Base-by-base conservation (phyloP, 2,888 invertebrate genomes). In the Orthosia cruda region DNA sequence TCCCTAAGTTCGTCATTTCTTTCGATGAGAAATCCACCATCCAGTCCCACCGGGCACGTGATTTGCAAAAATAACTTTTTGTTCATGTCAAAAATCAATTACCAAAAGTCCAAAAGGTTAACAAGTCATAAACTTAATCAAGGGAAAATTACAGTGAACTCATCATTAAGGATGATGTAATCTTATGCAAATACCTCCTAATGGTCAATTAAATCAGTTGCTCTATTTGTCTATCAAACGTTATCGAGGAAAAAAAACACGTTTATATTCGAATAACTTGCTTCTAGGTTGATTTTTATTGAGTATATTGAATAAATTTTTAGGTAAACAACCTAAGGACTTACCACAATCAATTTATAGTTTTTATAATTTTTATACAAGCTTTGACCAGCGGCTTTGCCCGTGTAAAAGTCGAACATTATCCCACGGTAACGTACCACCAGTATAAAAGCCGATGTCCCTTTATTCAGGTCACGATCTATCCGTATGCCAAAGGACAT, bases 161-260 rank as follows among this genome's bases (percentile, higher is more conserved):
- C 52, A 62, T 71, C 40, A 11, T n/a, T 62, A 2, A 71, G 50
- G 64, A 79, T 79, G 82, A 81, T 68, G 76, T 69, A 81, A 79
- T 79, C 52, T 81, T 79, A 79, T 57, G 82, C 76, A 79, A 79
- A 79, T 67, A 68, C 26, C 12, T 32, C 23, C 50, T 81, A 76
- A 81, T 65, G 62, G 74, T 61, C 70, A 57, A 79, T 81, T 81
- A 79, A 50, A 40, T 52, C 26, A 9, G 45, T 75, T 62, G 55
- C 9, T 62, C 52, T 69, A 65, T 50, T 80, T 64, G 59, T 72
- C 73, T 61, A 54, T 80, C 50, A 57, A 59, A 69, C 47, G 50
- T 62, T 64, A 76, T 81, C 49, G 76, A 76, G 54, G 4, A 59
- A 71, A 59, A n/a, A 59, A 63, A 54, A 62, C 77, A 15, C 2